Base-by-base conservation (phyloP, 2,888 invertebrate genomes). In the Cataglyphis livida region DNA sequence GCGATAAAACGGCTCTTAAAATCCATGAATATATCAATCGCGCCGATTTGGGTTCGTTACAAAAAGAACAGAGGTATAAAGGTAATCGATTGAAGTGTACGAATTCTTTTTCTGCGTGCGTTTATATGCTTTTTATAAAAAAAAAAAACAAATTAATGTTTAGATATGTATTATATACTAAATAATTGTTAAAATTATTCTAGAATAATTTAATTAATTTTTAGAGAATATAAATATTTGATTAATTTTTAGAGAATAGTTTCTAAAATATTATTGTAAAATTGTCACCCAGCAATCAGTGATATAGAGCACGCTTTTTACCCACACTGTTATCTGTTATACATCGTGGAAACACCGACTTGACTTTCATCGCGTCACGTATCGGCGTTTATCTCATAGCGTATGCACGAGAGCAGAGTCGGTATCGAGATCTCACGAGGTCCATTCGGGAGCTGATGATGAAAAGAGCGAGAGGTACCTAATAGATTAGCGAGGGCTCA, bases 401-500 rank as follows among this genome's bases (percentile, higher is more conserved):
- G 28, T 78, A 78, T 79, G 78, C 81, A 44, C 51, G 76, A 61
- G 76, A 66, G 48, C 76, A 75, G 73, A 51, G 68, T 75, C 81
- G 83, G 83, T 74, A 84, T 76, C 71, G 66, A 84, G 83, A 86
- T 88, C 88, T 87, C 88, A 88, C 88, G 88, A 81, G 83, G 79
- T 75, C 83, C 78, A 68, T 83, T 81, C 66, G 57, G 73, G 81
- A 64, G 68, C 75, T 82, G 78, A 48, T 75, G 82, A 78, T 89
- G 85, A 83, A 84, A 86, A 87, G 82, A 88, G 84, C 82, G 71
- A 84, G 84, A 88, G 87, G 81, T 84, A 90, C 76, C 87, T 88
- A 90, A 81, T 82, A 91, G 91, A 91, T 91, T 91, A 91, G 91
- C 88, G 85, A 87, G 82, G 87, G 87, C 75, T 85, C 85, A 71